Percentiles rank a stretch among this genome's conserved stretches.
phyloP scores from a whole-genome alignment of 2,888 invertebrate species.

The Halocaridina rubra region DNA sequence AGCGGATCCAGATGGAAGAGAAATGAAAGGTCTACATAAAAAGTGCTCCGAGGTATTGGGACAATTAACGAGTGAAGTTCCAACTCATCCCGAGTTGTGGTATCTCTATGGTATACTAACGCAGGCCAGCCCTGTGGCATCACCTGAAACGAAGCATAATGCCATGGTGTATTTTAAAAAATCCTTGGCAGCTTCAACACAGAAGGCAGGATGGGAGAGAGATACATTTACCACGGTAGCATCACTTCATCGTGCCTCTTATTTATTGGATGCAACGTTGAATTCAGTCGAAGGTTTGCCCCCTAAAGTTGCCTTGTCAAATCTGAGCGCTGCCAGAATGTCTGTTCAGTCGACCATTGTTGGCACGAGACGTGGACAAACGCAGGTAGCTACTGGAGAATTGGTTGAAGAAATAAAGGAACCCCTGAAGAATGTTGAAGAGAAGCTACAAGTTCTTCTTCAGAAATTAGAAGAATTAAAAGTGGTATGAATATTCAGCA shows the following conservation, averaged over 20 bases:
- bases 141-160: constrained; percentile 41
- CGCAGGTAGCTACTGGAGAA: constrained; percentile 42
- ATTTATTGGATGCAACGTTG: constrained; percentile 40
- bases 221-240: constrained; percentile 13
- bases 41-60: constrained; percentile 78
- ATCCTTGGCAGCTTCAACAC: constrained; percentile 51
- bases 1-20: constrained; percentile 72
- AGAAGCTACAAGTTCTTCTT: constrained; percentile 18
- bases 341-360: constrained; percentile 16
- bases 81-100: constrained; percentile 82
- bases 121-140: constrained; percentile 32
- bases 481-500: no score
- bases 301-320: constrained; percentile 42
- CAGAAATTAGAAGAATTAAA: constrained; percentile 22
- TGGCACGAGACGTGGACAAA: constrained; percentile 33
- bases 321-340: constrained; percentile 35
- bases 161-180: constrained; percentile 60
- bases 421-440: constrained; percentile 35
- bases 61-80: constrained; percentile 75
- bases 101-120: constrained; percentile 78
- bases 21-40: constrained; percentile 66
- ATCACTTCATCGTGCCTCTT: constrained; percentile 25
- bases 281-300: background rate
- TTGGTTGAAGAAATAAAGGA: constrained; percentile 43
- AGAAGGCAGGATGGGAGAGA: constrained; percentile 53